Conservation (phyloP, 2,888 invertebrate species). For the Choristoneura rosaceana region DNA sequence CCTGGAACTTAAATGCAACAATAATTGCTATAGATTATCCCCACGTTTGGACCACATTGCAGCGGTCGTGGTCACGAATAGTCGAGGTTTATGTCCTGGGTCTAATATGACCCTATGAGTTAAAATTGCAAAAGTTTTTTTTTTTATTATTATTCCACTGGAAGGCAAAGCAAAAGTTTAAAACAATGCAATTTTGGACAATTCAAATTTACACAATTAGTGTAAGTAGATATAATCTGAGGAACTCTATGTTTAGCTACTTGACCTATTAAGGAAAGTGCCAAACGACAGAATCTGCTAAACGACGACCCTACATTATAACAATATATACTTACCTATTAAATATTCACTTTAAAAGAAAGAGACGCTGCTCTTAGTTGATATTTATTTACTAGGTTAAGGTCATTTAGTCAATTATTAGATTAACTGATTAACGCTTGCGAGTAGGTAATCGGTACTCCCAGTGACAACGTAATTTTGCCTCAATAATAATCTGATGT, state of each 20-base stretch:
- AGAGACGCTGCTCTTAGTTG: neutral
- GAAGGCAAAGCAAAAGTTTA: too few species aligned
- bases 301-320: neutral
- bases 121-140: too few species aligned
- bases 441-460: neutral
- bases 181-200: neutral
- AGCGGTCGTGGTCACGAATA: too few species aligned
- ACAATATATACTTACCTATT: neutral
- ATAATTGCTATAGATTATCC: too few species aligned
- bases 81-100: too few species aligned
- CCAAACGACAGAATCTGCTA: neutral
- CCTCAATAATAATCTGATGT: neutral
- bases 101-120: too few species aligned
- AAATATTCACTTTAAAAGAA: neutral
- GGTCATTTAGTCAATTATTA: neutral
- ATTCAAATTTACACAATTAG: conserved; percentile 9
- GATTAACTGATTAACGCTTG: neutral
- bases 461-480: neutral
- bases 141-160: too few species aligned
- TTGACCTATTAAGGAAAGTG: neutral
- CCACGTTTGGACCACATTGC: too few species aligned
- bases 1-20: too few species aligned
- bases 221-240: neutral
- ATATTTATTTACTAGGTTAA: neutral
- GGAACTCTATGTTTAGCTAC: neutral